phyloP scores from a whole-genome alignment of 2,888 invertebrate species.

The Holacanthella duospinosa region DNA sequence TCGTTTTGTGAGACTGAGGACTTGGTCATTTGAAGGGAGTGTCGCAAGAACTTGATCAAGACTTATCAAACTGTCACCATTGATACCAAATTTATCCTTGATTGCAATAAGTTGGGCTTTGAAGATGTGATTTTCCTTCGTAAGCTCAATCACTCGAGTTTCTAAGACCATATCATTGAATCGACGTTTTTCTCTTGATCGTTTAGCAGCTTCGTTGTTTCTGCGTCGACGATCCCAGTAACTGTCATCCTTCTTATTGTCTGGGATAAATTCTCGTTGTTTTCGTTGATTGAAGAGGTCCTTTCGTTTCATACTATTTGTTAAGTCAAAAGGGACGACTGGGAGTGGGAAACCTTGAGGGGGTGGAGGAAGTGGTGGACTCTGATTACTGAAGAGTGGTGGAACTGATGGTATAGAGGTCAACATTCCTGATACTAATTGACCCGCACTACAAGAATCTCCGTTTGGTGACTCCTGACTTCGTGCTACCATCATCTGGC shows the following conservation, averaged over 20 bases:
- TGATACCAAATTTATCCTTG: slow-evolving; percentile 83
- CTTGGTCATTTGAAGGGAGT: slow-evolving; percentile 71
- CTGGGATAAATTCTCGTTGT: slow-evolving; percentile 91
- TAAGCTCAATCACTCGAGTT: slow-evolving; percentile 82
- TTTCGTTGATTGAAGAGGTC: slow-evolving; percentile 82
- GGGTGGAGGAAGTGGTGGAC: slow-evolving; percentile 35
- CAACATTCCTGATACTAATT: slow-evolving; percentile 14
- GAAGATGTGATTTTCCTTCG: slow-evolving; percentile 87
- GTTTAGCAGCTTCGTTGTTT: slow-evolving; percentile 94
- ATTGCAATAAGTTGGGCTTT: slow-evolving; percentile 86
- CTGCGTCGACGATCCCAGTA: slow-evolving; percentile 93
- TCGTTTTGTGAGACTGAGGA: slow-evolving; percentile 70
- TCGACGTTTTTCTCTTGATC: slow-evolving; percentile 89
- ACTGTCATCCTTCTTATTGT: slow-evolving; percentile 90
- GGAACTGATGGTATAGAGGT: slow-evolving; percentile 5
- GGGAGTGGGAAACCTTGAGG: slow-evolving; percentile 39
- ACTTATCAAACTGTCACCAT: slow-evolving; percentile 73
- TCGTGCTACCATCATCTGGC: slow-evolving; percentile 69
- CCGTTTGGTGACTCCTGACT: slow-evolving; percentile 35
- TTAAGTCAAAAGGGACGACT: slow-evolving; percentile 36
- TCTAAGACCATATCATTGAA: slow-evolving; percentile 95
- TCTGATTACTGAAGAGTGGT: slow-evolving; percentile 5
- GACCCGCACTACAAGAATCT: slow-evolving; percentile 24
- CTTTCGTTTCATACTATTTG: slow-evolving; percentile 50
- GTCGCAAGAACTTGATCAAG: slow-evolving; percentile 80